phyloP scores from a whole-genome alignment of 2,888 invertebrate genomes.

The Drosophila imparisetae region DNA sequence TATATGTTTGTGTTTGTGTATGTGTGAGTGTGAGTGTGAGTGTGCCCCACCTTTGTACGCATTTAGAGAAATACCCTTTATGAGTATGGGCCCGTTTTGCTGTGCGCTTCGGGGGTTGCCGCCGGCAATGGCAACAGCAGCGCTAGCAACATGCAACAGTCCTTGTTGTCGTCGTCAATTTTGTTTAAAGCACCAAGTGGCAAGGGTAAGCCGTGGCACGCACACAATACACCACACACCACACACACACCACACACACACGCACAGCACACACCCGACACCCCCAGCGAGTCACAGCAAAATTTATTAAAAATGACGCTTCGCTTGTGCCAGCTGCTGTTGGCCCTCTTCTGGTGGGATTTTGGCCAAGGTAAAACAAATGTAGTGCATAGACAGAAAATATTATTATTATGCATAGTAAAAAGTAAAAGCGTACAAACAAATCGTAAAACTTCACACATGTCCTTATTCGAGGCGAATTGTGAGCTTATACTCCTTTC shows the following conservation, averaged over 20 bases:
- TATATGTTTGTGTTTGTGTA: background rate
- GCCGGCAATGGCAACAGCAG: slow-evolving; percentile 14
- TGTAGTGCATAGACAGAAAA: slow-evolving; percentile 34
- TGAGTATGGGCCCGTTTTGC: slow-evolving; percentile 31
- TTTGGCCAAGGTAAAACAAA: slow-evolving; percentile 51
- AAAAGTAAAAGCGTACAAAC: slow-evolving; percentile 59
- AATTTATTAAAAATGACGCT: slow-evolving; percentile 58
- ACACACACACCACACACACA: slow-evolving; percentile 1
- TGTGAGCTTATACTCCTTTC: background rate
- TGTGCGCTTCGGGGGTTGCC: slow-evolving; percentile 35
- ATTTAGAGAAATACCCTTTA: slow-evolving; percentile 54
- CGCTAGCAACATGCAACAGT: slow-evolving; percentile 55
- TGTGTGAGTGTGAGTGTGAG: background rate
- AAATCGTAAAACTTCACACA: slow-evolving; percentile 64
- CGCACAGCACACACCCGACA: slow-evolving; percentile 11
- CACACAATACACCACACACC: slow-evolving; percentile 22
- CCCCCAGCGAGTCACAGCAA: slow-evolving; percentile 31
- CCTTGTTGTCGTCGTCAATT: slow-evolving; percentile 37
- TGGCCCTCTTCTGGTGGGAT: slow-evolving; percentile 17
- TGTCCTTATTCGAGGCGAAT: slow-evolving; percentile 2
- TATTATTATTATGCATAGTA: slow-evolving; percentile 57
- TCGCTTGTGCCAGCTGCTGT: slow-evolving; percentile 22
- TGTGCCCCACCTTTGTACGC: slow-evolving; percentile 48
- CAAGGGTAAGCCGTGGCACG: slow-evolving; percentile 39
- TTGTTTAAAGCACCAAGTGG: slow-evolving; percentile 25